A percentile compares a stretch with the other conserved stretches of the same genome.
phyloP scores from a whole-genome alignment of 2,888 invertebrate species.

The Punctoribates punctum region DNA sequence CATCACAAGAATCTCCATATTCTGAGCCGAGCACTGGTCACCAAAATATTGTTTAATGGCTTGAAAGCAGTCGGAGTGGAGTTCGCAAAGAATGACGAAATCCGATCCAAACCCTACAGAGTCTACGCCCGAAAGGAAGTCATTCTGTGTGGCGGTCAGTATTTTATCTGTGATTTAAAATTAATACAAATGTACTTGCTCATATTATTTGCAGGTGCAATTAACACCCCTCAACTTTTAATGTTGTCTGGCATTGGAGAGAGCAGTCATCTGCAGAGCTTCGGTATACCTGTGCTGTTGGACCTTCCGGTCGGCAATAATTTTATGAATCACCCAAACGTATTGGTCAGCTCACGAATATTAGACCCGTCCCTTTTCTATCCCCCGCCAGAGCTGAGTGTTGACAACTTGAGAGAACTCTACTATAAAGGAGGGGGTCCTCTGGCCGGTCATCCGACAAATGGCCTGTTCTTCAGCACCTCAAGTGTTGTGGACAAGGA shows the following conservation, averaged over 20 bases:
- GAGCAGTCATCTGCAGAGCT: background rate
- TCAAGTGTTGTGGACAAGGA: too few relatives aligned
- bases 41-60: background rate
- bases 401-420: too few relatives aligned
- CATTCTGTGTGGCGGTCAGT: conserved; percentile 35
- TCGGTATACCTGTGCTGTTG: background rate
- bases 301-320: conserved; percentile 6
- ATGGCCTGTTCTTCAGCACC: too few relatives aligned
- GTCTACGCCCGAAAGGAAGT: conserved; percentile 28
- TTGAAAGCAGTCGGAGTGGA: conserved; percentile 33
- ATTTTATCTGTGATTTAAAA: too few relatives aligned
- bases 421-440: too few relatives aligned
- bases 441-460: too few relatives aligned
- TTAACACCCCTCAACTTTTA: background rate
- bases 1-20: conserved; percentile 32
- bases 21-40: conserved; percentile 7
- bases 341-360: background rate
- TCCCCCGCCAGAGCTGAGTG: too few relatives aligned
- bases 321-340: background rate
- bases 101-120: background rate
- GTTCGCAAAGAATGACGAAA: conserved; percentile 13
- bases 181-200: too few relatives aligned
- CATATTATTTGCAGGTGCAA: background rate
- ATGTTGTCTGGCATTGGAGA: conserved; percentile 6
- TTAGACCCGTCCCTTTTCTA: background rate